These are phyloP conservation scores for Chirona hameri DNA, from an alignment of 2,888 invertebrate genomes.

Conservation along the genomic window DNA sequence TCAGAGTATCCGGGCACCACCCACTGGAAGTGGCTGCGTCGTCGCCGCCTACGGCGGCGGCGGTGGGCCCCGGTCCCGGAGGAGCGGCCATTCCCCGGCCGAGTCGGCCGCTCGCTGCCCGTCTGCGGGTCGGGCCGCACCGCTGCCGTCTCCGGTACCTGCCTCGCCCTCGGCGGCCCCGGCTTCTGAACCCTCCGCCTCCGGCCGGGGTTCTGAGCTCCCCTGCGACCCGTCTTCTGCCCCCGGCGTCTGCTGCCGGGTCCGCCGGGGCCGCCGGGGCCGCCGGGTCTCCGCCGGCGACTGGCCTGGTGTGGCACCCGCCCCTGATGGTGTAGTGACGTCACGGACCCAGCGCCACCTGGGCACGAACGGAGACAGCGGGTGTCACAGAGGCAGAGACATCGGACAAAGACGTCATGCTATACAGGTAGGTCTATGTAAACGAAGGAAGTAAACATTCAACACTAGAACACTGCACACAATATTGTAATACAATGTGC, in stretches of 20 bases:
- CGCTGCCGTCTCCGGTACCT: too few species aligned
- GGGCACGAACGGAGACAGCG: slow-evolving; percentile 36
- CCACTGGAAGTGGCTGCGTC: not conserved
- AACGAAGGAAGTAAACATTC: too few species aligned
- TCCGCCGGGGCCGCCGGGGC: not conserved
- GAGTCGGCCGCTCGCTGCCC: too few species aligned
- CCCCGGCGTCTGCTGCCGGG: not conserved
- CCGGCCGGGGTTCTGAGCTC: too few species aligned
- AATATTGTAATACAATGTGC: too few species aligned
- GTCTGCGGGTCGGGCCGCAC: too few species aligned
- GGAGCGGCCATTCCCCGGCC: not conserved
- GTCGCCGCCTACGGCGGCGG: slow-evolving; percentile 66
- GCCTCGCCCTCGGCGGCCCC: too few species aligned
- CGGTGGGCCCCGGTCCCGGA: slow-evolving; percentile 55
- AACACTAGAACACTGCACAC: too few species aligned
- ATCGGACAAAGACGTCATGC: too few species aligned
- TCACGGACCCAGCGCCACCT: slow-evolving; percentile 30
- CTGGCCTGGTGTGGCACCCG: not conserved
- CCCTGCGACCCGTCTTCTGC: too few species aligned
- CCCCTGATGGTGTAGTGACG: not conserved
- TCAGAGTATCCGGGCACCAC: slow-evolving; percentile 37
- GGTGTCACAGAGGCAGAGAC: not conserved
- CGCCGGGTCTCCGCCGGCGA: not conserved
- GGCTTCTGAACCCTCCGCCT: too few species aligned
- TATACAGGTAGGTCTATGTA: too few species aligned